Conservation (phyloP, 1,140 invertebrate species). For the Heliconius himera region DNA sequence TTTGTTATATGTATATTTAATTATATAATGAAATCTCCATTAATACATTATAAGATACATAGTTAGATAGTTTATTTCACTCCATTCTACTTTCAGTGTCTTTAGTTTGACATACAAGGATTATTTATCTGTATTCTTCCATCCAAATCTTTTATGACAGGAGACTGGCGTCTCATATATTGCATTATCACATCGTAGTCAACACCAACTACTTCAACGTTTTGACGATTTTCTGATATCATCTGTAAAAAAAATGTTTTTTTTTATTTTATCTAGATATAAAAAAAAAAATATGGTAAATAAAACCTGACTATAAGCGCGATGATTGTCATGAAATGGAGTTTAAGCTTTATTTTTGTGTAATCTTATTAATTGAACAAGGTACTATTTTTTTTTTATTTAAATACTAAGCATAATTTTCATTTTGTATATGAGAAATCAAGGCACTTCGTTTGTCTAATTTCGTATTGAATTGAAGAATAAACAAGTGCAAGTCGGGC, state of each 20-base stretch:
- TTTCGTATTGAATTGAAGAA: no score
- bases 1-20: background rate
- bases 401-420: no score
- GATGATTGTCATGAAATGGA: no score
- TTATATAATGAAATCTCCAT: background rate
- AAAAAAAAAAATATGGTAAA: background rate
- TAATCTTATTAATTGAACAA: no score
- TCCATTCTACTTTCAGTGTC: background rate
- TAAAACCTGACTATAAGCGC: background rate
- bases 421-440: no score
- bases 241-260: conserved; percentile 49
- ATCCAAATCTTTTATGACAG: conserved; percentile 60
- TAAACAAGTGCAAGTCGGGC: no score
- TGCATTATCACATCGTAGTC: conserved; percentile 62
- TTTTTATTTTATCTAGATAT: background rate
- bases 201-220: conserved; percentile 57
- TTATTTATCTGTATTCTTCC: conserved; percentile 63
- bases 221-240: conserved; percentile 64
- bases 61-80: background rate
- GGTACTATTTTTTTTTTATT: no score
- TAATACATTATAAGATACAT: no score
- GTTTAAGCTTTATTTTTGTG: no score
- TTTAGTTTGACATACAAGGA: conserved; percentile 48
- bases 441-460: no score
- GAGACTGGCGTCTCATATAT: conserved; percentile 55